phyloP scores from a whole-genome alignment of 2,113 vertebrate genomes.

The Pagrus major region DNA sequence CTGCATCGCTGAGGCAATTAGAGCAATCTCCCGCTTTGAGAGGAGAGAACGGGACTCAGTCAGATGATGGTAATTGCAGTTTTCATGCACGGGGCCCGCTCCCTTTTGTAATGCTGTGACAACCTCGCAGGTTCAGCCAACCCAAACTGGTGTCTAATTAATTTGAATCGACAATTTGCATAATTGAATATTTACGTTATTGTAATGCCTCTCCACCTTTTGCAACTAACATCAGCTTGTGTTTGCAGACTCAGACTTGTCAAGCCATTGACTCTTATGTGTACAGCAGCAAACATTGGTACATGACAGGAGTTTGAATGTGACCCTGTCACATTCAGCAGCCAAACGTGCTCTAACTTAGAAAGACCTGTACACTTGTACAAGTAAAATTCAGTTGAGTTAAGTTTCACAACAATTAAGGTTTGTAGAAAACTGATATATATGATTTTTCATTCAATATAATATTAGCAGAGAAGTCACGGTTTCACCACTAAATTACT shows the following conservation, averaged over 20 bases:
- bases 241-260: conserved; percentile 37
- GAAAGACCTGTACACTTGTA: background rate
- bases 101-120: conserved; percentile 53
- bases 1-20: conserved; percentile 60
- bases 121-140: conserved; percentile 62
- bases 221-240: conserved; percentile 58
- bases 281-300: conserved; percentile 5
- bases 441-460: background rate
- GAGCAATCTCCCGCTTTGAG: conserved; percentile 43
- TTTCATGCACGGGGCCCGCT: conserved; percentile 47
- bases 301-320: conserved; percentile 8
- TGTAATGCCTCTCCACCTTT: conserved; percentile 49
- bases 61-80: conserved; percentile 61
- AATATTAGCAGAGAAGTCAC: background rate
- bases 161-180: conserved; percentile 72
- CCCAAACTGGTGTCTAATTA: conserved; percentile 69
- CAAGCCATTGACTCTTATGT: conserved; percentile 14
- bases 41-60: conserved; percentile 26
- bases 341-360: background rate
- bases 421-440: background rate
- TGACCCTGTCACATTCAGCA: background rate
- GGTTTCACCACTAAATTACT: background rate
- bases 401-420: background rate
- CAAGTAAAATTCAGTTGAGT: background rate
- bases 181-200: conserved; percentile 73